Evolutionary conservation across 2,888 invertebrate genomes (phyloP).

Genomic region (Ceriagrion tenellum): DNA sequence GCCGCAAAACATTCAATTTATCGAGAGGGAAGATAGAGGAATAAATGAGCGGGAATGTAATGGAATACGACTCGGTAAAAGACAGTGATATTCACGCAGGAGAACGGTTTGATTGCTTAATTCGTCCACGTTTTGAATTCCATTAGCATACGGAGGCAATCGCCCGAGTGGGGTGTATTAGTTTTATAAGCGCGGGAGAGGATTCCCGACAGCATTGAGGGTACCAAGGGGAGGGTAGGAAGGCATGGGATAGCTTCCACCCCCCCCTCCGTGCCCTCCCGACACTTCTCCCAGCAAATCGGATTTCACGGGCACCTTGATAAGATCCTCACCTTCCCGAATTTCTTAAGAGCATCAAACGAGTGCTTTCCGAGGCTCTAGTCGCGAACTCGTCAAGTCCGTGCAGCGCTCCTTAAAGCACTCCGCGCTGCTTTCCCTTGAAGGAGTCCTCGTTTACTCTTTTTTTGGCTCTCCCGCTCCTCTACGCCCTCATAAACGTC

Average conservation of each 20-base stretch:
- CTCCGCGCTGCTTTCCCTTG: background rate
- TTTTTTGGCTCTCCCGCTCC: background rate
- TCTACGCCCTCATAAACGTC: background rate
- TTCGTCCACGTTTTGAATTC: background rate
- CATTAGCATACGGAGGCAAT: background rate
- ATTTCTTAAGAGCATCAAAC: background rate
- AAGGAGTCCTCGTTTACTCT: background rate
- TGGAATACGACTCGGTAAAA: too few species aligned
- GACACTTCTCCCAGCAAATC: background rate
- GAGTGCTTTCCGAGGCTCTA: background rate
- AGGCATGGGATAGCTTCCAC: too few species aligned
- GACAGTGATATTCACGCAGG: background rate
- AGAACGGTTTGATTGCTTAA: background rate
- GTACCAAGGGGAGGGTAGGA: too few species aligned
- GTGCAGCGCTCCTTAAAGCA: background rate
- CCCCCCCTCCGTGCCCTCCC: too few species aligned
- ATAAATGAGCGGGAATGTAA: too few species aligned
- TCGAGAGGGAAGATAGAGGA: too few species aligned
- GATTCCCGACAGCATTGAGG: background rate
- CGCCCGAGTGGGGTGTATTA: background rate
- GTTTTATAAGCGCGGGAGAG: background rate
- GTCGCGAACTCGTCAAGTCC: background rate
- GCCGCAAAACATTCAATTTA: too few species aligned
- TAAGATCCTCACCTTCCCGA: background rate
- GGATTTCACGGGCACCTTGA: slow-evolving; percentile 32